Base-by-base conservation (phyloP, 2,888 invertebrate genomes). In the Ceriagrion tenellum region DNA sequence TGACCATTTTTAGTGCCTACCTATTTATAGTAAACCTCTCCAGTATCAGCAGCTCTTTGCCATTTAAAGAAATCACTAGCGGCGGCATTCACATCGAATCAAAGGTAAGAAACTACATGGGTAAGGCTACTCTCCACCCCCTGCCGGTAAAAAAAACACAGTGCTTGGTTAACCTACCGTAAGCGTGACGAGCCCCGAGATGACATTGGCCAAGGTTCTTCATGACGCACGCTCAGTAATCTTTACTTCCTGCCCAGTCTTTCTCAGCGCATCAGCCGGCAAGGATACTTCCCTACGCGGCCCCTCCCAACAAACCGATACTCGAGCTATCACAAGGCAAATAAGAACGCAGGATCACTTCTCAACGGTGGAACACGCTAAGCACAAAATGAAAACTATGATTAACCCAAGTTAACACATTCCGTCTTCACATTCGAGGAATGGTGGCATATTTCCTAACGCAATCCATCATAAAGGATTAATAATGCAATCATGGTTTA, bases 171-270 rank as follows among this genome's bases (percentile, higher is more conserved):
- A 10, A 26, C 26, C 69, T 69, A n/a, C 69, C 4, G 4, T 23
- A 12, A 69, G 69, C 69, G 69, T 69, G 69, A 63, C 63, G 23
- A 23, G 69, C n/a, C 69, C 69, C 69, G 69, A n/a, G 26, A n/a
- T n/a, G 69, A 69, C 69, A 69, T 69, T 69, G 69, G n/a, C 26
- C 69, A 69, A 69, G 69, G 69, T n/a, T 69, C 69, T 69, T 69
- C 69, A 69, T 69, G 69, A 69, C 69, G 69, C 69, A 69, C 69
- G 12, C 69, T n/a, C 26, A 69, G 69, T n/a, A 69, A 23, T 69
- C 69, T 69, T 26, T 26, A 20, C 26, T 69, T 26, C 69, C 4
- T 2, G 23, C 69, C 23, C 69, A 47, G 47, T 47, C 47, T 47
- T 47, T 47, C 47, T 3, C n/a, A 23, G 69, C n/a, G 69, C n/a